Percentiles rank a stretch among this genome's conserved stretches.
These are phyloP conservation scores for Drosophila fungiperda DNA, from an alignment of 2,888 invertebrate species.

Conservation along the genomic window DNA sequence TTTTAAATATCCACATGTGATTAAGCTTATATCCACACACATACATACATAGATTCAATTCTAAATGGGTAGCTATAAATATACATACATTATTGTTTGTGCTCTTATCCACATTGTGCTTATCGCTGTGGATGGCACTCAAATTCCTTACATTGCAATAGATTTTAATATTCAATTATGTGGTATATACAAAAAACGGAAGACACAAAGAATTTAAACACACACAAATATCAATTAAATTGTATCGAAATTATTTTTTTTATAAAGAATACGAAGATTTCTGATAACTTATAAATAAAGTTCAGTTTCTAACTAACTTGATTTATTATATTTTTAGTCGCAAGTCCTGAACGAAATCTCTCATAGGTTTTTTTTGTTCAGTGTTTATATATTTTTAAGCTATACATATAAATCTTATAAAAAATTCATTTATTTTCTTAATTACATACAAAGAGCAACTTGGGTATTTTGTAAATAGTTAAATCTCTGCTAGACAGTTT, in stretches of 20 bases:
- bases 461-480: slow-evolving; percentile 55
- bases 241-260: slow-evolving; percentile 8
- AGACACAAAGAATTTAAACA: slow-evolving; percentile 61
- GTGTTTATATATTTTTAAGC: neutral
- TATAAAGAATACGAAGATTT: neutral
- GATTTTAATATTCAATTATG: slow-evolving; percentile 35
- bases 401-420: slow-evolving; percentile 61
- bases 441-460: slow-evolving; percentile 8
- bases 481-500: slow-evolving; percentile 44
- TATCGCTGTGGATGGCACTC: slow-evolving; percentile 52
- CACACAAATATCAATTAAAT: slow-evolving; percentile 8
- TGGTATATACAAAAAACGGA: slow-evolving; percentile 45
- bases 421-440: slow-evolving; percentile 32
- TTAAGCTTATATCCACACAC: slow-evolving; percentile 63
- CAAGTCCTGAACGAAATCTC: slow-evolving; percentile 25
- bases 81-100: slow-evolving; percentile 54
- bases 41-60: slow-evolving; percentile 32
- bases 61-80: slow-evolving; percentile 39
- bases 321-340: slow-evolving; percentile 22
- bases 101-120: slow-evolving; percentile 42
- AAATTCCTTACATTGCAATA: slow-evolving; percentile 77
- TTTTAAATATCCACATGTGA: slow-evolving; percentile 48
- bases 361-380: neutral
- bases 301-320: slow-evolving; percentile 37
- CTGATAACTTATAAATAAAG: slow-evolving; percentile 15